Base-by-base conservation (phyloP, 2,797 vertebrate genomes). In the Cercopithecus diana region DNA sequence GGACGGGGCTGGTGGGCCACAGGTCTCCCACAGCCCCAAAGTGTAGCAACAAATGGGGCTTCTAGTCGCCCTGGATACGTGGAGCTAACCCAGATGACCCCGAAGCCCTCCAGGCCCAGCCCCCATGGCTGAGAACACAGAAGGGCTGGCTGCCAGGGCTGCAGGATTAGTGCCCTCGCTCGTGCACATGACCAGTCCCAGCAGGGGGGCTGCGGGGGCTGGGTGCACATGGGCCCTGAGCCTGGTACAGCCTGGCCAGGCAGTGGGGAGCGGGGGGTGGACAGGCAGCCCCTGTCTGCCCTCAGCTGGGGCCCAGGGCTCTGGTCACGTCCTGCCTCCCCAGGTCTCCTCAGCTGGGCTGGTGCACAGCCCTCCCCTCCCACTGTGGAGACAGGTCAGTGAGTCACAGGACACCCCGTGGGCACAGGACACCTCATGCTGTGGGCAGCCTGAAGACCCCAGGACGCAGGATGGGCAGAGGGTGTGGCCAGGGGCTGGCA, bases 211-310 rank as follows among this genome's bases (percentile, higher is more conserved):
- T 0, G 4, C 64, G 79, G 92, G 96, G 95, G 92, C 94, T 86
- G 96, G 95, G 84, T 4, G 2, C 70, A 55, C 5, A 28, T 36
- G 11, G 48, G 50, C 61, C 64, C 5, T 0, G 94, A 89, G 96
- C 94, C 96, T 98, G 97, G 96, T 84, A 97, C 96, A 0, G 96
- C 93, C 87, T 64, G 95, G 72, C 80, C 19, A 14, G 55, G 90
- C 61, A 12, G 81, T 52, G 64, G 39, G 92, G 39, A 85, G 13
- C 3, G 22, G 17, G 67, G 82, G 67, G 79, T 67, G 7, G 73
- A 43, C 33, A 83, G 80, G 86, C 86, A 55, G 79, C 50, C 55
- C 52, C 83, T 14, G 30, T 28, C 81, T 30, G 83, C 33, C 7
- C 61, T 84, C 75, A 75, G 77, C 82, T 52, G 76, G 82, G 33